Base-by-base conservation (phyloP, 2,888 invertebrate genomes). In the Lasioglossum pauxillum region DNA sequence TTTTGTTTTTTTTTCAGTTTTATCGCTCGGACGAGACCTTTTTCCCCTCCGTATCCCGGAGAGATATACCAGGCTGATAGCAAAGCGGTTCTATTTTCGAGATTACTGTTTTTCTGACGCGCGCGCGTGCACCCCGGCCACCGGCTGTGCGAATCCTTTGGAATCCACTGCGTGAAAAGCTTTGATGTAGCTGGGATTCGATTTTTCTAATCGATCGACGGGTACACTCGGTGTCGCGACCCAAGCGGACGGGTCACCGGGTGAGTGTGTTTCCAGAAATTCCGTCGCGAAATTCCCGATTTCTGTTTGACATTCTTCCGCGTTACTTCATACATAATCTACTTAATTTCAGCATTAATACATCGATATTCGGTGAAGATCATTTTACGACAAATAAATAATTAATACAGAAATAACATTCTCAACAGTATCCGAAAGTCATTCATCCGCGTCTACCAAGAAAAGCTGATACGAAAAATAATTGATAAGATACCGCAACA, bases 71-170 rank as follows among this genome's bases (percentile, higher is more conserved):
- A 7, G 67, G 53, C n/a, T 19, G 74, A 76, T 81, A 77, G 83
- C 81, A 81, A 81, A 79, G 84, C 71, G 46, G 60, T 31, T 81
- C 83, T 87, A 83, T 87, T 87, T 78, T 79, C 78, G 77, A 82
- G 75, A 82, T 85, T 79, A 76, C 84, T 72, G 72, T 83, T 53
- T 74, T 38, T 64, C 46, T 5, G 73, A 4, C 49, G 23, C 27
- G 27, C 16, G 10, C 5, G 44, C 46, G 38, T 44, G 46, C 38
- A 27, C 53, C 5, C 14, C 14, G n/a, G 27, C 27, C 27, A 27
- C 27, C 57, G 57, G 35, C 7, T 53, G 27, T n/a, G 31, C 75
- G 64, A 57, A 75, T 83, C 75, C 53, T 44, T 85, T 72, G 27
- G 75, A 73, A 44, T 73, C 35, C n/a, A 8, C 57, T 27, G 75